Conservation (phyloP, 2,888 invertebrate genomes). For the Drosophila infuscata region DNA sequence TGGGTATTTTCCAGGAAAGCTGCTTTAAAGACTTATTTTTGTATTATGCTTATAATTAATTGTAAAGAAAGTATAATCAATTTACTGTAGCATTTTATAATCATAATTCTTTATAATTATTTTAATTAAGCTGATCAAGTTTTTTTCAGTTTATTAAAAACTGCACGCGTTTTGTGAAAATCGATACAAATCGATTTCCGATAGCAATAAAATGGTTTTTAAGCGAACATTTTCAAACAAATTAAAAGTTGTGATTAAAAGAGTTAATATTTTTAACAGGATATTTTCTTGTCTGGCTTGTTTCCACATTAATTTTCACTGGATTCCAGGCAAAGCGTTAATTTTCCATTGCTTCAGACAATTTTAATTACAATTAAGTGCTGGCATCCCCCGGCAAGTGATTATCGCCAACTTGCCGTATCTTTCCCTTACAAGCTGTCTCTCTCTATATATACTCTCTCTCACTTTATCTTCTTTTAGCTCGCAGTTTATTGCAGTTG, state of each 20-base stretch:
- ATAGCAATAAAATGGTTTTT: background rate
- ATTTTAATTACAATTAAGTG: conserved; percentile 51
- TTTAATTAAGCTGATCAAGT: too few relatives aligned
- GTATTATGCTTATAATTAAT: background rate
- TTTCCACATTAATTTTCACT: conserved; percentile 3
- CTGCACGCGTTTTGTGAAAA: too few relatives aligned
- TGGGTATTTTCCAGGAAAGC: too few relatives aligned
- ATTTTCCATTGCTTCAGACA: conserved; percentile 21
- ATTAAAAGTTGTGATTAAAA: background rate
- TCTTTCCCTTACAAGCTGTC: background rate
- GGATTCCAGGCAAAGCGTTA: conserved; percentile 11
- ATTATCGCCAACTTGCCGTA: conserved; percentile 25
- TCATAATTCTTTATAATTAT: background rate
- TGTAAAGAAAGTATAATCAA: background rate
- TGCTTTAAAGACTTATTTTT: background rate
- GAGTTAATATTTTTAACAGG: background rate
- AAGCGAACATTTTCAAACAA: background rate
- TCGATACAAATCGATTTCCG: too few relatives aligned
- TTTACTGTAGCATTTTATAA: fast-evolving
- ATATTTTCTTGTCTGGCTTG: background rate
- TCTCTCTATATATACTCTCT: background rate
- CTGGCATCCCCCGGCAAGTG: conserved; percentile 27
- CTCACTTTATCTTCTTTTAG: background rate
- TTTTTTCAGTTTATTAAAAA: too few relatives aligned
- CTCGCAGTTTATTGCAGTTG: conserved; percentile 30